Base-by-base conservation (phyloP, 2,888 invertebrate species). In the Rotaria macrura region DNA sequence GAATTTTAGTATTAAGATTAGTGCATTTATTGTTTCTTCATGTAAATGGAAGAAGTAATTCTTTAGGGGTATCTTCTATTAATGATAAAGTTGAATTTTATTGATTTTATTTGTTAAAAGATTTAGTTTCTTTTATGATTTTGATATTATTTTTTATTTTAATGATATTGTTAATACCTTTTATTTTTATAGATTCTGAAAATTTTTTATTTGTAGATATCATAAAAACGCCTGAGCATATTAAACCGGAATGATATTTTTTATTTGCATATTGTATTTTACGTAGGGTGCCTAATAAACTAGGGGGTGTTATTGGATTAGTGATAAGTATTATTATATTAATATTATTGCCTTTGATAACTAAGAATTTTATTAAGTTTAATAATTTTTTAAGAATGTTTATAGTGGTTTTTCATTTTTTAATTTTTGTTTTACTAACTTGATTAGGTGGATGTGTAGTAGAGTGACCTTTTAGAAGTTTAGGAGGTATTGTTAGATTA, bases 201-300 rank as follows among this genome's bases (percentile, higher is more conserved):
- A 94, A 94, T 91, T 94, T 94, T 91, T 93, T 93, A 38, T 93
- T 93, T 0, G 94, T 94, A 9, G 94, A 94, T 88, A 93, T 93
- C 0, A 89, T 94, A 92, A 92, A 93, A 29, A 94, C 94, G 0
- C 94, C 94, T 0, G 90, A 93, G 14, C 94, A 94, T 89, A 94
- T 94, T 92, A 94, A 94, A 93, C 94, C 94, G 83, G 94, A 95
- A 93, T 95, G 94, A 93, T 95, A 95, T 90, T 95, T 94, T 89
- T 90, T 95, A 92, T 94, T 94, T 92, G 94, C 94, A 25, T 94
- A 94, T 90, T 94, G 94, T 34, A 94, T 95, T 92, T 88, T 95
- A 89, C 94, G 94, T 47, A 94, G 94, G 65, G 94, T 95, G 86
- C 94, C 94, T 12, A 94, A 94, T 92, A 94, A 95, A 93, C 89